Base-by-base conservation (phyloP, 2,888 invertebrate genomes). In the Pristionchus maxplancki region DNA sequence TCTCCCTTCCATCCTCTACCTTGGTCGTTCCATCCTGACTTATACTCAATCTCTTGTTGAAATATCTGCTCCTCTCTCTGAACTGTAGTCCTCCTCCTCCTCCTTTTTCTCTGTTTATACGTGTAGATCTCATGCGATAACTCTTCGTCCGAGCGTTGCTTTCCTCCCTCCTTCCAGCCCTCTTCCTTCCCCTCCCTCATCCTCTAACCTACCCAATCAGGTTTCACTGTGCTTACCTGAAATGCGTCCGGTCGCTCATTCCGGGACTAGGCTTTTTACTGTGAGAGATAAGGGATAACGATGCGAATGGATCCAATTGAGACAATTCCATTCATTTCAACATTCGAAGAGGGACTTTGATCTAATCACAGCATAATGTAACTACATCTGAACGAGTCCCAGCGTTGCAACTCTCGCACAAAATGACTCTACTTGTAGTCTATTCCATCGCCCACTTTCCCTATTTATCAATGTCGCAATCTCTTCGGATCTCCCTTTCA, bases 171-270 rank as follows among this genome's bases (percentile, higher is more conserved):
- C 44, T 37, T 20, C n/a, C n/a, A 48, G 34, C 37, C 40, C 58
- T 28, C 44, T 28, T 44, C 64, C 85, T 85, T 50, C 64, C 40
- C 34, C 53, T 40, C 64, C 44, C 85, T 85, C 85, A 53, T 50
- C 48, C 85, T 83, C 82, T 85, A 28, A 44, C 64, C 48, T 50
- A 44, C 1, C 48, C 85, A 83, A 83, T 83, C 82, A 83, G 82
- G 82, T 83, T 83, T 53, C 53, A 50, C 53, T 53, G 53, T 83
- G 53, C 53, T 83, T 53, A 53, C 82, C 82, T 78, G 78, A 78
- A 78, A 78, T 78, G 40, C 40, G 9, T 6, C 37, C 64, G 74
- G 28, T 34, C 71, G 37, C 71, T 37, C 71, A 34, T 71, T 71
- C 71, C 71, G 71, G 37, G 37, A 78, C 1, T 40, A 71, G 28